Evolutionary conservation across 2,797 vertebrate genomes (phyloP), one percentile per base, ranked within the genome.

Genomic region (Malurus splendens): DNA sequence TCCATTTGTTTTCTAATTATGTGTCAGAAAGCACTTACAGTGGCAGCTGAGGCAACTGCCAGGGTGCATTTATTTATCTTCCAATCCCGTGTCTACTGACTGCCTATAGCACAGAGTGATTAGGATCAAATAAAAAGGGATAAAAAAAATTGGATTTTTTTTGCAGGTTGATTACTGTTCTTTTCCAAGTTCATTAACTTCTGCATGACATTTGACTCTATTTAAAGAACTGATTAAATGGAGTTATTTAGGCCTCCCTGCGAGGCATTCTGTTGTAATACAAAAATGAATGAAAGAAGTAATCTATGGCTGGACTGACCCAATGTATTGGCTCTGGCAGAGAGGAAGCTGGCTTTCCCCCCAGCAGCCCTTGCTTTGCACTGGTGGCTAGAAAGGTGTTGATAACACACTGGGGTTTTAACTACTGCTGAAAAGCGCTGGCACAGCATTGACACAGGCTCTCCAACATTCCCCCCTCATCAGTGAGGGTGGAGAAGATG

Each of bases 1-100:
- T 95, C 96, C 96, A 96, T 96, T 97, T 97, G 96, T 97, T 97
- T 97, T 97, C 96, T 97, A 97, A 98, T 98, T 97, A 97, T 87
- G 93, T 97, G 96, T 97, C 97, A 96, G 94, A 94, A 96, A 94
- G 87, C 92, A 95, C 93, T 60, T 55, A 33, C 81, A 57, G 93
- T 96, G 94, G 95, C 96, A 97, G 93, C 89, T 95, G 96, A 97
- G 93, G 87, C 94, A 96, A 95, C 95, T 96, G 93, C 94, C 95
- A 93, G 83, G 81, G 80, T 96, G 90, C 92, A 87, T 93, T 94
- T 95, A 90, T 95, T 95, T 92, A 78, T 93, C 82, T 95, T 94
- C 51, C 74, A 91, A 22, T 89, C 27, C 65, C 85, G 59, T 74
- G 60, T 86, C 87, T 94, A 32, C 78, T 89, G 85, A 94, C 57